These are phyloP conservation scores for Ochropleura plecta DNA, from an alignment of 2,888 invertebrate genomes.

Conservation along the genomic window DNA sequence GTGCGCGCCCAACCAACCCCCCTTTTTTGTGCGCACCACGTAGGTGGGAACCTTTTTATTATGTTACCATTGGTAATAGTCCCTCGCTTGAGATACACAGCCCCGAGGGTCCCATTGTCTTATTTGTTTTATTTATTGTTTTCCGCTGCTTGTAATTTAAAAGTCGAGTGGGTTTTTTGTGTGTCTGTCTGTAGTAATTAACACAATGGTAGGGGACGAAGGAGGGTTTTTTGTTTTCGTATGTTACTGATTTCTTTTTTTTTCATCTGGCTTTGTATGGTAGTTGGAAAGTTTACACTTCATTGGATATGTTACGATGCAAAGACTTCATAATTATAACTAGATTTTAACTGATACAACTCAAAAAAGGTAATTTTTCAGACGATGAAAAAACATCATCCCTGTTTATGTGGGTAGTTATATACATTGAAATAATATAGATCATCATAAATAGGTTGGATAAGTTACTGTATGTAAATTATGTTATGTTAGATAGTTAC, in stretches of 20 bases:
- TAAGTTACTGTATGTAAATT: too few relatives aligned
- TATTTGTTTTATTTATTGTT: slow-evolving; percentile 79
- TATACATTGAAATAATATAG: too few relatives aligned
- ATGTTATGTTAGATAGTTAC: too few relatives aligned
- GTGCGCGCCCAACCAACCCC: slow-evolving; percentile 71
- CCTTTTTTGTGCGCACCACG: slow-evolving; percentile 72
- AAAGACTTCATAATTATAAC: too few relatives aligned
- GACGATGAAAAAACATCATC: too few relatives aligned
- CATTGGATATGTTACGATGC: not conserved
- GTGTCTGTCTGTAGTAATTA: slow-evolving; percentile 78
- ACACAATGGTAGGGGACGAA: slow-evolving; percentile 74
- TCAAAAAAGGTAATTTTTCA: too few relatives aligned
- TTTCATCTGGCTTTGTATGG: slow-evolving; percentile 26
- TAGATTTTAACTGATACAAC: too few relatives aligned
- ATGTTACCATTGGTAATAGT: slow-evolving; percentile 79
- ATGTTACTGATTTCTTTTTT: slow-evolving; percentile 19
- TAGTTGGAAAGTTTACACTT: slow-evolving; percentile 11
- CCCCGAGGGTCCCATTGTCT: slow-evolving; percentile 73
- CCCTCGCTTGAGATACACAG: slow-evolving; percentile 71
- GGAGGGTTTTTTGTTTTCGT: slow-evolving; percentile 62
- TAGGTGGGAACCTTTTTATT: slow-evolving; percentile 82
- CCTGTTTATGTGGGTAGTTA: too few relatives aligned
- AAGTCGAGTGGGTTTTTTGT: slow-evolving; percentile 73
- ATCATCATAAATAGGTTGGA: too few relatives aligned
- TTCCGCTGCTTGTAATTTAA: slow-evolving; percentile 79